Evolutionary conservation across 2,888 invertebrate species (phyloP).

Genomic region (Himalopsyche anomala): DNA sequence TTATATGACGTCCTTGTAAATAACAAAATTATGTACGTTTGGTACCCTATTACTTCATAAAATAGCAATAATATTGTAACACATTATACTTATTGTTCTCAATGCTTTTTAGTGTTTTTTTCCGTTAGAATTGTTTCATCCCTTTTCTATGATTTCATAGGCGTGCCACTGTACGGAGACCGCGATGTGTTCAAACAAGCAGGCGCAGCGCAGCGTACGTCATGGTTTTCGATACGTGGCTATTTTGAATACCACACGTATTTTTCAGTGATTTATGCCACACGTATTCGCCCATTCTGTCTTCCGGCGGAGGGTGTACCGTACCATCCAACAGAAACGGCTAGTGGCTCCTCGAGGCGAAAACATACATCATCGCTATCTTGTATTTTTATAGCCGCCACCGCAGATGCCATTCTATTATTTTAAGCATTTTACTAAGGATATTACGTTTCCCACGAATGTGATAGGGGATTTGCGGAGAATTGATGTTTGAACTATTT

Average conservation of each 20-base stretch:
- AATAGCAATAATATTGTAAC: too few relatives aligned
- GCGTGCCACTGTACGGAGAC: neutral
- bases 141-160: neutral
- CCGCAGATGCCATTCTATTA: slow-evolving; percentile 64
- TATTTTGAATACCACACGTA: slow-evolving; percentile 62
- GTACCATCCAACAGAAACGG: slow-evolving; percentile 32
- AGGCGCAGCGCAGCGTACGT: slow-evolving; percentile 47
- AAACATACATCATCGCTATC: slow-evolving; percentile 64
- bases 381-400: slow-evolving; percentile 65
- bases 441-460: slow-evolving; percentile 60
- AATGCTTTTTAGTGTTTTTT: too few relatives aligned
- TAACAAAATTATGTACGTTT: too few relatives aligned
- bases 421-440: slow-evolving; percentile 63
- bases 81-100: too few relatives aligned
- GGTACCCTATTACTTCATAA: too few relatives aligned
- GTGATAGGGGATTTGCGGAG: slow-evolving; percentile 60
- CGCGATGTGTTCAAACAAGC: slow-evolving; percentile 37
- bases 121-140: neutral
- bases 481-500: slow-evolving; percentile 64
- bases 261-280: slow-evolving; percentile 62
- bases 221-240: slow-evolving; percentile 62
- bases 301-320: slow-evolving; percentile 48
- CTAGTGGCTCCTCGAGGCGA: slow-evolving; percentile 56
- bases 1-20: too few relatives aligned
- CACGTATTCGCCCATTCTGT: slow-evolving; percentile 58